phyloP scores from a whole-genome alignment of 2,113 vertebrate species.

The Hippocampus mohnikei region DNA sequence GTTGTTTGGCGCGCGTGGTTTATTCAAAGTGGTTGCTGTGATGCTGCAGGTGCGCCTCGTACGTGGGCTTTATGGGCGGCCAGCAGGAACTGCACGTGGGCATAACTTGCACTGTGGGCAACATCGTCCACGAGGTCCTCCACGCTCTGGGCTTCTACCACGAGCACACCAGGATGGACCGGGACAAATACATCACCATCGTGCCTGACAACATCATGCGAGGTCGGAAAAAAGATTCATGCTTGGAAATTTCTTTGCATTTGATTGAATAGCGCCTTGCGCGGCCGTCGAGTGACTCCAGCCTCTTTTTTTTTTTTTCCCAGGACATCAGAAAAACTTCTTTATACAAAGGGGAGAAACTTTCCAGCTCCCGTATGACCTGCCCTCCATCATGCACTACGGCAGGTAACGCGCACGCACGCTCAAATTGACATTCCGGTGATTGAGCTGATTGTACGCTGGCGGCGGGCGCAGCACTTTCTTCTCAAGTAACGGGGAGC shows the following conservation, averaged over 20 bases:
- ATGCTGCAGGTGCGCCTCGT: not conserved
- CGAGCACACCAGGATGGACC: constrained; percentile 11
- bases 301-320: not conserved
- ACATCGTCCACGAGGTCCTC: constrained; percentile 15
- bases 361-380: constrained; percentile 8
- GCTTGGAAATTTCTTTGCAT: not conserved
- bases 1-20: not conserved
- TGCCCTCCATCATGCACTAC: constrained; percentile 9
- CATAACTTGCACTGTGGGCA: not conserved
- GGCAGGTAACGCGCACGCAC: constrained; percentile 5
- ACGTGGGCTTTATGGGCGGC: constrained; percentile 10
- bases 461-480: not conserved
- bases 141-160: constrained; percentile 8
- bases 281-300: no score
- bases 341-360: not conserved
- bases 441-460: not conserved
- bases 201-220: not conserved
- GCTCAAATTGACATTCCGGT: not conserved
- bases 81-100: constrained; percentile 2
- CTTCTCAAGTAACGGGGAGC: constrained; percentile 1
- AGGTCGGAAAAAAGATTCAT: not conserved
- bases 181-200: not conserved
- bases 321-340: constrained; percentile 8
- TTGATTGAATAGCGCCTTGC: no score
- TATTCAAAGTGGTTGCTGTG: not conserved